Percentiles rank a stretch among this genome's conserved stretches.
Evolutionary conservation across 2,113 vertebrate genomes (phyloP).

Genomic region (Prinia subflava): DNA sequence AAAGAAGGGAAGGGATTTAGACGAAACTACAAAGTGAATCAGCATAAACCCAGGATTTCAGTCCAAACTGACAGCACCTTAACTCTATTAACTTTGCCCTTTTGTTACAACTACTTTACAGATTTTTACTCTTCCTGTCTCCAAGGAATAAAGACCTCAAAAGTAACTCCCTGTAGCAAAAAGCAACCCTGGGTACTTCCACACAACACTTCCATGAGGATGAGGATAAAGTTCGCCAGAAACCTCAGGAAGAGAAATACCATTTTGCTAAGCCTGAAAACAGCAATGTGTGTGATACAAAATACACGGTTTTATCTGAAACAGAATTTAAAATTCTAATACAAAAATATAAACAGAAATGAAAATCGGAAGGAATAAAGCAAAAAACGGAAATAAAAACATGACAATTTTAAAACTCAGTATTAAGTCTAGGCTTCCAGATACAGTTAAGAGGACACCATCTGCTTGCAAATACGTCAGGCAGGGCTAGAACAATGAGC

Average conservation of each 20-base stretch:
- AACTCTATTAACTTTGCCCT: not conserved
- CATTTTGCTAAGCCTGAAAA: not conserved
- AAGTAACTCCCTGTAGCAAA: not conserved
- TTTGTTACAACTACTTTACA: not conserved
- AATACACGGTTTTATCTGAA: not conserved
- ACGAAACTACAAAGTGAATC: not conserved
- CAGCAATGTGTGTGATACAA: not conserved
- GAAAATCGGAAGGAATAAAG: not conserved
- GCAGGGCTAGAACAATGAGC: not conserved
- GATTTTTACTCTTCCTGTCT: not conserved
- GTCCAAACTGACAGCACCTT: not conserved
- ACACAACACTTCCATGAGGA: not conserved
- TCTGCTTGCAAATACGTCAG: not conserved
- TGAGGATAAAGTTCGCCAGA: accelerated
- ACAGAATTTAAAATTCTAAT: not conserved
- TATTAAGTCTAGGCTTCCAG: not conserved
- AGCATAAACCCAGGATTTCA: not conserved
- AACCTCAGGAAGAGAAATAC: not conserved
- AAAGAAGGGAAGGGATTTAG: not conserved
- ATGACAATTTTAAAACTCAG: not conserved
- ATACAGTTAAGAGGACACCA: not conserved
- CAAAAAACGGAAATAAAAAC: accelerated
- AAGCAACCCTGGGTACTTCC: not conserved
- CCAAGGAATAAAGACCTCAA: not conserved
- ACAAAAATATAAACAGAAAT: not conserved